Evolutionary conservation across 2,888 invertebrate species (phyloP).

Genomic region (Ochlodes sylvanus): DNA sequence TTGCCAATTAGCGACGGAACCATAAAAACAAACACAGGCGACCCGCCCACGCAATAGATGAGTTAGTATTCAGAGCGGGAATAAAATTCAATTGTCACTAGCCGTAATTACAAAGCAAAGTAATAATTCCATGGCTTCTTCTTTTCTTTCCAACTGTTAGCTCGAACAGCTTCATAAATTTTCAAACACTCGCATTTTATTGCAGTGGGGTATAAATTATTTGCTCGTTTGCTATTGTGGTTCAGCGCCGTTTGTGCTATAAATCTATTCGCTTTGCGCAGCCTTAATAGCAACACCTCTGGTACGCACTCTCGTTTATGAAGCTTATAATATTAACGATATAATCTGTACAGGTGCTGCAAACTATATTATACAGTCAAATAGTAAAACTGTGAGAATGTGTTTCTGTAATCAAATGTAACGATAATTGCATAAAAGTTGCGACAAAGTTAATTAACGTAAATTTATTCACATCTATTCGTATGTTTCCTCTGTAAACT

Average conservation of each 20-base stretch:
- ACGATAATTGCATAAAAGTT: not conserved
- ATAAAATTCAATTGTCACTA: conserved; percentile 21
- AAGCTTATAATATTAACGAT: conserved; percentile 2
- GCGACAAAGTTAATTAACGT: too few relatives aligned
- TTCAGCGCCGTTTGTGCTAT: conserved; percentile 48
- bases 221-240: conserved; percentile 58
- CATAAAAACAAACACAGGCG: too few relatives aligned
- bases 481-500: too few relatives aligned
- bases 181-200: conserved; percentile 43
- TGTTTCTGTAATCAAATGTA: too few relatives aligned
- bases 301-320: conserved; percentile 25
- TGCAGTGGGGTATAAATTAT: conserved; percentile 50
- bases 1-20: too few relatives aligned
- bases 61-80: not conserved
- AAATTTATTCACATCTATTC: too few relatives aligned
- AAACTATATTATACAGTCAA: too few relatives aligned
- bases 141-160: conserved; percentile 33
- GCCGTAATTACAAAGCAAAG: conserved; percentile 27
- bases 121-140: conserved; percentile 26
- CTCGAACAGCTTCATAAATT: conserved; percentile 48
- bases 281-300: conserved; percentile 21
- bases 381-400: too few relatives aligned
- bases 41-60: conserved; percentile 3
- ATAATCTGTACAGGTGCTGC: not conserved
- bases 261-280: conserved; percentile 47